phyloP scores from a whole-genome alignment of 2,888 invertebrate genomes.

The Agonopterix subpropinquella region DNA sequence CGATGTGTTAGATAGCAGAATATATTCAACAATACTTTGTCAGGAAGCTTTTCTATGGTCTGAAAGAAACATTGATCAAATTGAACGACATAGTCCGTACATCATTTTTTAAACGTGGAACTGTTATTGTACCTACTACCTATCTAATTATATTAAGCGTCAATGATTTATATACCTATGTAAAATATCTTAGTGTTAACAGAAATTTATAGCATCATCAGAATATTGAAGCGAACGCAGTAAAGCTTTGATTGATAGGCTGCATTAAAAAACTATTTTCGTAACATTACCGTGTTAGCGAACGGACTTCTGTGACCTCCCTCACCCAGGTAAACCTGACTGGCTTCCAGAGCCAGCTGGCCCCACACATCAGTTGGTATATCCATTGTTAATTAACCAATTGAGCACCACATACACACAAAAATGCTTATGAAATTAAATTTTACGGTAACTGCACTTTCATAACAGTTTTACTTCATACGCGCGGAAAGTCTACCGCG shows the following conservation, averaged over 20 bases:
- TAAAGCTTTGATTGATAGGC: too few relatives aligned
- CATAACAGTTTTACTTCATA: conserved; percentile 42
- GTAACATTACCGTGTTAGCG: conserved; percentile 84
- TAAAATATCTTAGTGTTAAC: too few relatives aligned
- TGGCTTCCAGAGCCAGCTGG: conserved; percentile 90
- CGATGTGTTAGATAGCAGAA: conserved; percentile 96
- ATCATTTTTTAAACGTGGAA: background rate
- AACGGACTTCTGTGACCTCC: conserved; percentile 87
- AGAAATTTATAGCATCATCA: too few relatives aligned
- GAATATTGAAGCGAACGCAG: too few relatives aligned
- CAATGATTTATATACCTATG: too few relatives aligned
- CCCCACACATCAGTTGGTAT: conserved; percentile 90
- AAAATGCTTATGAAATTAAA: conserved; percentile 23
- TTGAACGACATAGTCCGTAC: background rate
- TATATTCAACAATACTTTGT: conserved; percentile 95
- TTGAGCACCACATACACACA: conserved; percentile 27
- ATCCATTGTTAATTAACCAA: conserved; percentile 68
- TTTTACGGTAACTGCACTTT: conserved; percentile 20
- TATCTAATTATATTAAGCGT: too few relatives aligned
- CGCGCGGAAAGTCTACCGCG: conserved; percentile 45
- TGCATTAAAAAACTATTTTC: conserved; percentile 1
- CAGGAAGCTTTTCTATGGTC: conserved; percentile 97
- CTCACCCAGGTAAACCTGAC: conserved; percentile 89
- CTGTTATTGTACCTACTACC: too few relatives aligned
- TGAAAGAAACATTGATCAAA: conserved; percentile 40